A percentile compares a stretch with the other conserved stretches of the same genome.
Evolutionary conservation across 1,140 invertebrate genomes (phyloP).

Genomic region (Drosophila paulistorum): DNA sequence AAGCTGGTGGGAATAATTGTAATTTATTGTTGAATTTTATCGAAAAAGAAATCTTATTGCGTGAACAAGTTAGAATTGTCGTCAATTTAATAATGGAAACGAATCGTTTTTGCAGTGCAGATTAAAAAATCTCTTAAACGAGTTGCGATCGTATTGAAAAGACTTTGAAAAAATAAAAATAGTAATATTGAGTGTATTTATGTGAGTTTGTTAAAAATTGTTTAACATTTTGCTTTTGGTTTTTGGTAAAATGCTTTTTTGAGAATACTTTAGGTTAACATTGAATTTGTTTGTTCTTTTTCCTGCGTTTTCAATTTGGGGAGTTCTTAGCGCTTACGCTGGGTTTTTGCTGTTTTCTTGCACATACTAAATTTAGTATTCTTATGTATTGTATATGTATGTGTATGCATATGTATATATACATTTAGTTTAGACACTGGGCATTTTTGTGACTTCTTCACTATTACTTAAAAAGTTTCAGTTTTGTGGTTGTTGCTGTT

Average conservation of each 20-base stretch:
- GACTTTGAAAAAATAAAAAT: constrained; percentile 16
- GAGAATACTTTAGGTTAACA: constrained; percentile 81
- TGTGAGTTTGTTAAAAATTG: constrained; percentile 36
- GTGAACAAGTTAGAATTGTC: too few species aligned
- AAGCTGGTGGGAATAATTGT: too few species aligned
- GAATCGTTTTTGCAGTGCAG: background rate
- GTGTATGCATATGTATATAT: constrained; percentile 5
- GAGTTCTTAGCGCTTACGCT: constrained; percentile 49
- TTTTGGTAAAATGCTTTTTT: constrained; percentile 74
- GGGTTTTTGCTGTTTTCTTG: constrained; percentile 53
- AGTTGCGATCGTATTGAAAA: background rate
- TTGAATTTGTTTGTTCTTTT: constrained; percentile 47
- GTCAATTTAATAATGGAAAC: too few species aligned
- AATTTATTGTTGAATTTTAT: too few species aligned
- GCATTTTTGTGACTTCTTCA: constrained; percentile 30
- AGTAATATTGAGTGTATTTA: constrained; percentile 12
- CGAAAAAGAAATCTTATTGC: background rate
- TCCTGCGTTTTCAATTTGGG: constrained; percentile 35
- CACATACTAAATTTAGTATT: constrained; percentile 22
- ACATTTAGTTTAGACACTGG: constrained; percentile 65
- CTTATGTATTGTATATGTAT: too few species aligned
- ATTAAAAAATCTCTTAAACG: too few species aligned
- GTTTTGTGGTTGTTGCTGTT: constrained; percentile 30
- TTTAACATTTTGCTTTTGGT: constrained; percentile 21
- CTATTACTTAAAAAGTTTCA: constrained; percentile 67